Base-by-base conservation (phyloP, 2,797 vertebrate species). In the Glyptemys insculpta region DNA sequence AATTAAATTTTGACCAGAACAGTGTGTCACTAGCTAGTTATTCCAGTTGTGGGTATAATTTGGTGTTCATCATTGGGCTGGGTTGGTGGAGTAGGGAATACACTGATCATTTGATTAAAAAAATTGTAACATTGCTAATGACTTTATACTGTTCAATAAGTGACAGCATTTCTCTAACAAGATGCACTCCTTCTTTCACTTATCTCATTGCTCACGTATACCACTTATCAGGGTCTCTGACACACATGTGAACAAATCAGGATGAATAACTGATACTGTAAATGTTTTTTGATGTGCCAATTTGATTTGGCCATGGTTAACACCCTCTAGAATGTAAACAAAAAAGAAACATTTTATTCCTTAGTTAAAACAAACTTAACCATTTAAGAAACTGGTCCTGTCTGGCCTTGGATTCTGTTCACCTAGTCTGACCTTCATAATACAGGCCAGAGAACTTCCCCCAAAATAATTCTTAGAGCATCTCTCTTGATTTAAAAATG, bases 241-340 rank as follows among this genome's bases (percentile, higher is more conserved):
- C 98, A 92, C 85, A 86, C 12, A 47, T 98, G 98, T 98, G 96
- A 95, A 96, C 92, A 89, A 47, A 96, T 86, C 93, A 94, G 96
- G 97, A 97, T 98, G 98, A 98, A 83, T 93, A 95, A 3, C 95
- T 82, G 98, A 98, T 97, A 95, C 96, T 98, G 98, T 98, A 98
- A 98, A 98, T 97, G 94, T 97, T 98, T 98, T 97, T 98, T 98
- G 98, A 98, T 98, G 96, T 97, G 94, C 96, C 94, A 89, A 21
- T 72, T 19, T 41, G n/a, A 37, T 37, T 25, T 72, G n/a, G n/a
- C n/a, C 62, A 68, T 19, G 62, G 19, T 23, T 72, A 72, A 72
- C 21, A 23, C 9, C 65, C 10, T 18, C n/a, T 68, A 21, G n/a
- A 68, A 68, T 68, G n/a, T 37, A 37, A 68, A 62, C 5, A 8